phyloP scores from a whole-genome alignment of 2,797 vertebrate genomes.

The Diplodus puntazzo region DNA sequence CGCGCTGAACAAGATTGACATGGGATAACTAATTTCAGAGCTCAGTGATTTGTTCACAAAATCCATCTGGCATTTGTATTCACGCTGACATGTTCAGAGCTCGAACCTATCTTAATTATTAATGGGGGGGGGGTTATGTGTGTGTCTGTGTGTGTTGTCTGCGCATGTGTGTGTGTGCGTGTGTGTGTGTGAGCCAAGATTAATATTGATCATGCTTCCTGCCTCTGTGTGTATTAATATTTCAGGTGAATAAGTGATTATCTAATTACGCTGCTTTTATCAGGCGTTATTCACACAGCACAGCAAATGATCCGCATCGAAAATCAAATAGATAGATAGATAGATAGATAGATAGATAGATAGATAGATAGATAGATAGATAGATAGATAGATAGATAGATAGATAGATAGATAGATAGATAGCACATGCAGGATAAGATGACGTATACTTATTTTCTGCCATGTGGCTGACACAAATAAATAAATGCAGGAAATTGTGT shows the following conservation, averaged over 20 bases:
- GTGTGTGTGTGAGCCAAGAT: slow-evolving; percentile 51
- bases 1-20: slow-evolving; percentile 22
- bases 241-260: slow-evolving; percentile 76
- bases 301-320: slow-evolving; percentile 25
- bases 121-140: slow-evolving; percentile 68
- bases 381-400: neutral
- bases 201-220: slow-evolving; percentile 82
- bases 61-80: slow-evolving; percentile 64
- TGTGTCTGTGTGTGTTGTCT: slow-evolving; percentile 23
- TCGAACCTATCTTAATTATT: slow-evolving; percentile 79
- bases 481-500: slow-evolving; percentile 38
- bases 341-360: slow-evolving; percentile 29
- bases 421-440: slow-evolving; percentile 8
- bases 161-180: slow-evolving; percentile 22
- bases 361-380: neutral
- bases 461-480: slow-evolving; percentile 27
- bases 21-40: slow-evolving; percentile 43
- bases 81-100: slow-evolving; percentile 64
- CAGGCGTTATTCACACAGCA: slow-evolving; percentile 34
- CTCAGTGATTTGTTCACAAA: slow-evolving; percentile 54
- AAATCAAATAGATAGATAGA: neutral
- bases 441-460: neutral
- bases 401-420: slow-evolving; percentile 27
- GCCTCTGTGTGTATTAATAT: slow-evolving; percentile 80
- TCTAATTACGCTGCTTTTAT: slow-evolving; percentile 63